Evolutionary conservation across 2,888 invertebrate genomes (phyloP).

Genomic region (Harpagoxenus sublaevis): DNA sequence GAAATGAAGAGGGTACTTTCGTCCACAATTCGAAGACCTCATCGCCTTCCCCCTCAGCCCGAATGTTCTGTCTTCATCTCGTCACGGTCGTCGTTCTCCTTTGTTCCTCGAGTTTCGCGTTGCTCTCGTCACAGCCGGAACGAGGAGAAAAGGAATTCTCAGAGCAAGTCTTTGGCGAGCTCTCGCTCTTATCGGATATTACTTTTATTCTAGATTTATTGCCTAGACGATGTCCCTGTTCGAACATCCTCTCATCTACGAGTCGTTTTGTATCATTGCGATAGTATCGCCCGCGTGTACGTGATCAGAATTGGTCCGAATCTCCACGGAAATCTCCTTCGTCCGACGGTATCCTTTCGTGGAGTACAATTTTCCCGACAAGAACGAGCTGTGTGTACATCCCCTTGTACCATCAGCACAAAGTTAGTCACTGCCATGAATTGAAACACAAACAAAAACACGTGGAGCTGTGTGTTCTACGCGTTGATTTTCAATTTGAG

Average conservation of each 20-base stretch:
- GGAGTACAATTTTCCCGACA: too few species aligned
- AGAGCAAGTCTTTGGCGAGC: constrained; percentile 58
- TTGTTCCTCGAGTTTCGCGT: constrained; percentile 59
- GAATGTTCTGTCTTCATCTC: constrained; percentile 64
- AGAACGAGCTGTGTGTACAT: too few species aligned
- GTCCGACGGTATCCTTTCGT: too few species aligned
- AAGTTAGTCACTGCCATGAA: too few species aligned
- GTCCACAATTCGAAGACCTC: constrained; percentile 69
- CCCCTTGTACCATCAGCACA: too few species aligned
- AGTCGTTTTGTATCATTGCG: constrained; percentile 65
- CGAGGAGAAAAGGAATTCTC: constrained; percentile 52
- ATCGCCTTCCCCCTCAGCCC: constrained; percentile 61
- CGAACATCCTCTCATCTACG: constrained; percentile 70
- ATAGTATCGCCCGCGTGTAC: constrained; percentile 59
- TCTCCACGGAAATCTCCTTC: constrained; percentile 29
- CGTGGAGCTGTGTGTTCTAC: too few species aligned
- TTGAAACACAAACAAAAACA: too few species aligned
- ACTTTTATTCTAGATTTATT: constrained; percentile 70
- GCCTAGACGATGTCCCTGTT: constrained; percentile 43
- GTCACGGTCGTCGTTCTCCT: constrained; percentile 60
- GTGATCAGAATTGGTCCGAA: constrained; percentile 64
- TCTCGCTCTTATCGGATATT: constrained; percentile 26
- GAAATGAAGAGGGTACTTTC: constrained; percentile 61
- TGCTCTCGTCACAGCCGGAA: constrained; percentile 47
- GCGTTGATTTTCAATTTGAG: constrained; percentile 27